phyloP scores from a whole-genome alignment of 1,140 invertebrate genomes.

The Epicauta chinensis region DNA sequence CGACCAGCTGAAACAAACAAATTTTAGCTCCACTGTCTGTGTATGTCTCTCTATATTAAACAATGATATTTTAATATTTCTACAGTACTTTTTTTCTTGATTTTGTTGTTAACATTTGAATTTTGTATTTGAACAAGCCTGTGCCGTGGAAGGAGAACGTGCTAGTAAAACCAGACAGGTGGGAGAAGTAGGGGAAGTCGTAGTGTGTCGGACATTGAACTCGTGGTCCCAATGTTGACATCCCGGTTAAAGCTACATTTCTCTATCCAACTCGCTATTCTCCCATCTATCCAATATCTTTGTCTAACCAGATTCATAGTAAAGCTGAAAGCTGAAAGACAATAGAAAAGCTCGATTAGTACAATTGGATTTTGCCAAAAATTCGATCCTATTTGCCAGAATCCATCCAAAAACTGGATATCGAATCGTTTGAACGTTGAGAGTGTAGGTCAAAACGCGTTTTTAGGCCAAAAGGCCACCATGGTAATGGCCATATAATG shows the following conservation, averaged over 20 bases:
- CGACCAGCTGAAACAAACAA: too few species aligned
- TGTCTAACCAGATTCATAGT: background rate
- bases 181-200: constrained; percentile 32
- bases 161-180: constrained; percentile 27
- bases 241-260: constrained; percentile 28
- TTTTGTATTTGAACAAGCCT: constrained; percentile 11
- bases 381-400: background rate
- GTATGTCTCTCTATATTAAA: too few species aligned
- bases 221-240: constrained; percentile 35
- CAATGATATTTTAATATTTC: too few species aligned
- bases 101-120: background rate
- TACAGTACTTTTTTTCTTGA: too few species aligned
- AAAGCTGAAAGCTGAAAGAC: too few species aligned
- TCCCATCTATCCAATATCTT: background rate
- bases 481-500: constrained; percentile 10
- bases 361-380: background rate
- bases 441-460: constrained; percentile 22
- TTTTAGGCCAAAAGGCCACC: constrained; percentile 31
- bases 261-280: constrained; percentile 12
- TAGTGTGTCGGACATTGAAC: constrained; percentile 36
- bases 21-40: too few species aligned
- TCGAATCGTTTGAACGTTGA: too few species aligned
- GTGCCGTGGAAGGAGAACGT: constrained; percentile 16
- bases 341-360: background rate
- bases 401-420: too few species aligned